Conservation (phyloP, 2,888 invertebrate genomes). For the Eudasyphora cyanicolor region DNA sequence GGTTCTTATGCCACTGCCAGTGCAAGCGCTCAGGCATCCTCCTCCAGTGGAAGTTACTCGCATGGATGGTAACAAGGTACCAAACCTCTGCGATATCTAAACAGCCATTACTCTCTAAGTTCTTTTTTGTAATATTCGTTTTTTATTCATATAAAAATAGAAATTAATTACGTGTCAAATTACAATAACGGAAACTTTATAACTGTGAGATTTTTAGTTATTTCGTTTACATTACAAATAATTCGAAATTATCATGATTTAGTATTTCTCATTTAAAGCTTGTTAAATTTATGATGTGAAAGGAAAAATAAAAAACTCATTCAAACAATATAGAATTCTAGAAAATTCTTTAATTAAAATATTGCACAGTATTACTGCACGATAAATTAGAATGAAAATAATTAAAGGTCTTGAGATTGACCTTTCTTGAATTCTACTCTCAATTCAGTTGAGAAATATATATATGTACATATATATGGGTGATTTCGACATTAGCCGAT, state of each 20-base stretch:
- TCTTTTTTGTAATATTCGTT: background rate
- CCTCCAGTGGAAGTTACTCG: conserved; percentile 52
- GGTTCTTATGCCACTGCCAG: conserved; percentile 41
- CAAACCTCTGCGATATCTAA: background rate
- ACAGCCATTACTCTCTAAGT: background rate
- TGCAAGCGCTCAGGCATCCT: conserved; percentile 40
- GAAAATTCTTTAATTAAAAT: too few species aligned
- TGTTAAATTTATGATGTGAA: background rate
- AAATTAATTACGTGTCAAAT: conserved; percentile 15
- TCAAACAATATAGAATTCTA: background rate
- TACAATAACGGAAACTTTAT: background rate
- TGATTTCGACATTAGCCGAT: too few species aligned
- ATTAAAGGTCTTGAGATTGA: too few species aligned
- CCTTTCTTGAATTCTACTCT: too few species aligned
- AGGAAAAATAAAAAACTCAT: background rate
- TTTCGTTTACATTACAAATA: background rate
- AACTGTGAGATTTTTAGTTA: background rate
- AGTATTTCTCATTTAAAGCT: background rate
- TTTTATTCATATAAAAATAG: background rate
- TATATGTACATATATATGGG: too few species aligned
- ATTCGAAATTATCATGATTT: background rate
- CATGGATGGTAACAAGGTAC: background rate
- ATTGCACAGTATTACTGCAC: too few species aligned
- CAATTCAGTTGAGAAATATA: too few species aligned
- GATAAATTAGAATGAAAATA: too few species aligned